A percentile compares a stretch with the other conserved stretches of the same genome.
Conservation (phyloP, 2,113 vertebrate genomes). For the Silurus meridionalis region DNA sequence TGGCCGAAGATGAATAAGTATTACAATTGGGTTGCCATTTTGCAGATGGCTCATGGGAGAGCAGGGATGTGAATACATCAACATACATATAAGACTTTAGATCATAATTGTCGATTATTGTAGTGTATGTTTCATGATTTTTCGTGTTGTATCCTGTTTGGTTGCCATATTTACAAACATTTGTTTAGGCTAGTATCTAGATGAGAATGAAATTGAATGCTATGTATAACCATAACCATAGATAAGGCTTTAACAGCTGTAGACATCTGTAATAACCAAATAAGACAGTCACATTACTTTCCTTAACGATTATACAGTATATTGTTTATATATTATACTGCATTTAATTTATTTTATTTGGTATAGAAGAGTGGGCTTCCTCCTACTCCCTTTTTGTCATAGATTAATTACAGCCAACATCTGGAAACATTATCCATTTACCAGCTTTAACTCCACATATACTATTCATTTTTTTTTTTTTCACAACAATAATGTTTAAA, state of each 20-base stretch:
- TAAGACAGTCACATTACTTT: background rate
- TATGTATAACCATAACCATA: background rate
- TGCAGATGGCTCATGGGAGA: conserved; percentile 10
- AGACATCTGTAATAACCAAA: background rate
- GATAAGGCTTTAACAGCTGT: background rate
- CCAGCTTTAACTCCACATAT: background rate
- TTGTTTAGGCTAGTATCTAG: background rate
- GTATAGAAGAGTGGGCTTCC: background rate
- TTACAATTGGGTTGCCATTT: conserved; percentile 14
- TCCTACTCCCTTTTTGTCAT: background rate
- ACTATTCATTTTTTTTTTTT: background rate
- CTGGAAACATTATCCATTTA: conserved; percentile 8
- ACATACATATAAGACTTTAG: background rate
- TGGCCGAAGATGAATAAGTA: conserved; percentile 28
- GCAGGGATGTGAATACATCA: background rate
- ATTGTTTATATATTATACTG: background rate
- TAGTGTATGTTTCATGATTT: background rate
- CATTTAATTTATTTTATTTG: background rate
- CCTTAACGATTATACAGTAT: background rate
- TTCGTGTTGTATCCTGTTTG: background rate
- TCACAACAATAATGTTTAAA: background rate
- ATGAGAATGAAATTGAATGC: background rate
- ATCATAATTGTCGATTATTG: background rate
- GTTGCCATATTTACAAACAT: background rate
- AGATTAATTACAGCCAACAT: background rate